Base-by-base conservation (phyloP, 1,140 invertebrate species). In the Drosophila paulistorum region DNA sequence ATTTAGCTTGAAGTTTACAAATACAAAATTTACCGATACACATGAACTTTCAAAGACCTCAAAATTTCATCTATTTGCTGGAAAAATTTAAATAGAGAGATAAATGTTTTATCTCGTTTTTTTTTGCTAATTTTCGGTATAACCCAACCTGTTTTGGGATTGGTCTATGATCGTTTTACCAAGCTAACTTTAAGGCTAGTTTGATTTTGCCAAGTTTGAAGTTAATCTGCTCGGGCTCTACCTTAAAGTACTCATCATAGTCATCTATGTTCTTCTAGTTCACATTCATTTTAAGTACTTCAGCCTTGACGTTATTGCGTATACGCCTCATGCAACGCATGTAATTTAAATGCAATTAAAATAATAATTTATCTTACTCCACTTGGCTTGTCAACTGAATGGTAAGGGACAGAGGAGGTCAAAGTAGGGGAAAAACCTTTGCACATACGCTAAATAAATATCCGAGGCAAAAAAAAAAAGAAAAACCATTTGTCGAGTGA, bases 311-410 rank as follows among this genome's bases (percentile, higher is more conserved):
- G 70, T 68, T 74, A 72, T 87, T 79, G 59, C 76, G 79, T 68
- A 85, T 85, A 85, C 74, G 69, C 77, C 66, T 61, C 55, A 35
- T 75, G 63, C 61, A 79, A 79, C 76, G 67, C 57, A 63, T 87
- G 73, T 87, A 87, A 87, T 87, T 87, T 87, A 87, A 87, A 87
- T 89, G 83, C 83, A 87, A 87, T 87, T 87, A 87, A 87, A 87
- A 87, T 89, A 87, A 89, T 87, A 87, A 87, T 87, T 83, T 87
- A 87, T 87, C 83, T 87, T 87, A 77, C 66, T 85, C 73, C 67
- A 63, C 51, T 65, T 23, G 59, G 71, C 75, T 71, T 86, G 82
- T 86, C 82, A 87, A 66, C 57, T 23, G 45, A 42, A 51, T 68
- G 54, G 39, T 14, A 20, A 41, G 42, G 54, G 54, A 39, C 37